Base-by-base conservation (phyloP, 1,140 invertebrate species). In the Ostrea denselamellosa region DNA sequence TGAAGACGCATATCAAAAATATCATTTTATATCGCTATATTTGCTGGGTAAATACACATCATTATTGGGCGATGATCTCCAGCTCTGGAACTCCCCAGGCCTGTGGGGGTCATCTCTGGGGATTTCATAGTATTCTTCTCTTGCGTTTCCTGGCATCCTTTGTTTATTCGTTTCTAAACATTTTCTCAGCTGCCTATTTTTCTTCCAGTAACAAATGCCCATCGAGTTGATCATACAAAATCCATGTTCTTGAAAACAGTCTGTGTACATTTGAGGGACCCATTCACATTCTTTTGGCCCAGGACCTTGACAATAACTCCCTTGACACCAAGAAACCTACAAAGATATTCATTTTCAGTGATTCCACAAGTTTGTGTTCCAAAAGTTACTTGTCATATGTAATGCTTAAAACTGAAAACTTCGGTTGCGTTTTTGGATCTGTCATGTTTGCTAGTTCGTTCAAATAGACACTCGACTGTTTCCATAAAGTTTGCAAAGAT, bases 131-230 rank as follows among this genome's bases (percentile, higher is more conserved):
- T 28, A 14, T 17, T 77, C 68, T 17, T 77, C 68, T 9, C 25
- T 25, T 77, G 14, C 25, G 8, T 28, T 9, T 28, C 68, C 68
- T 25, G 68, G 68, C 68, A 77, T 77, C 12, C 14, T 25, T 28
- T 77, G 68, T 56, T 87, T 68, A 82, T 89, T 85, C 56, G 53
- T 85, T 19, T 82, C 65, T n/a, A 89, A 71, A 87, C 88, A 89
- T 22, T 34, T 81, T 58, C 87, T 89, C 10, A 89, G 83, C 53
- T 89, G 83, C 28, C 53, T 87, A 28, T 89, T 89, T 87, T 85
- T 89, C 71, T 77, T 85, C 88, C 88, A 89, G 0, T 85, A 83
- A 77, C 88, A 89, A 19, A n/a, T 51, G 2, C 83, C 84, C 19
- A 56, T 53, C 34, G 52, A 58, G 12, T 85, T 34, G 68, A 71